Evolutionary conservation across 2,888 invertebrate genomes (phyloP), one percentile per base, ranked within the genome.

Genomic region (Epinotia bilunana): DNA sequence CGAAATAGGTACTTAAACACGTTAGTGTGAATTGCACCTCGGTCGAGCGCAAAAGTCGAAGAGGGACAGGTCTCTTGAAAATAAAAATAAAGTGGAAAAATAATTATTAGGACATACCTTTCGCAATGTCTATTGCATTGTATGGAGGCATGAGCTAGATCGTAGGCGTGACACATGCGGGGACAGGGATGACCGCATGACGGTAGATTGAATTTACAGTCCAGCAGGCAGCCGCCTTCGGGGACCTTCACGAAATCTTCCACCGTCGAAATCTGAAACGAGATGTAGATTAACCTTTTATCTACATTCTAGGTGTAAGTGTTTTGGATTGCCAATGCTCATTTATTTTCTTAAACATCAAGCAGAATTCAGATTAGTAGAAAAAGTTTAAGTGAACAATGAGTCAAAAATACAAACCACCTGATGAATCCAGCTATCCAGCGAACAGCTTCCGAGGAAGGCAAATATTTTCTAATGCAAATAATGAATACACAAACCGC

Each of bases 151-250:
- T 97, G 96, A 0, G 92, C 86, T 33, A 90, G 85, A 79, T 96
- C 95, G 68, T 89, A 87, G 2, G 92, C 87, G 81, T 97, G 97
- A 82, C 97, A 97, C n/a, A 94, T 80, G 57, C 90, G 87, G 0
- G 86, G 86, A 85, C 97, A 97, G 2, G 79, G 81, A 85, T 97
- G 97, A 0, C 95, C 95, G 84, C 97, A 97, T 23, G 57, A 1
- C 1, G 79, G 72, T 62, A 96, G 84, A 3, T 85, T 82, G 53
- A 82, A 81, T 18, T 91, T 88, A 83, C 97, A 97, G 23, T 86
- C 86, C 60, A 83, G 77, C 43, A 85, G 82, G 83, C 97, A 97
- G 0, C 97, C 97, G 2, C 96, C 96, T 87, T 95, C 95, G 0
- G 94, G 90, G 6, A 94, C 90, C 33, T 91, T 87, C 7, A 84